Evolutionary conservation across 2,113 vertebrate species (phyloP).

Genomic region (Sigmodon hispidus): DNA sequence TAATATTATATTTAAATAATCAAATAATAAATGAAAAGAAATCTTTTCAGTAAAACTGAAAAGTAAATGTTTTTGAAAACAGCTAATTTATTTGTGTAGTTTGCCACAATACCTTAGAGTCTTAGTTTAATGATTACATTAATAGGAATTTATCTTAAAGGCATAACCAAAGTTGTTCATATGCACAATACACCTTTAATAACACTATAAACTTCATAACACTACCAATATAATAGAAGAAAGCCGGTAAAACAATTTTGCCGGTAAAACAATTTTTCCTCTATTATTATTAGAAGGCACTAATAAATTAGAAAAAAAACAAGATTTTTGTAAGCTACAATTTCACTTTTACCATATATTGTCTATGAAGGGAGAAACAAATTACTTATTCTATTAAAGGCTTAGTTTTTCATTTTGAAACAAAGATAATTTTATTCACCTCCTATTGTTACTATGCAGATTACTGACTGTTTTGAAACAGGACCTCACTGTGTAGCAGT

Average conservation of each 20-base stretch:
- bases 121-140: background rate
- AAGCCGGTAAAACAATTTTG: background rate
- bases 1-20: background rate
- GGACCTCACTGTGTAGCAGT: too few species aligned
- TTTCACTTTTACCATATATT: background rate
- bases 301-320: too few species aligned
- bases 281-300: background rate
- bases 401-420: conserved; percentile 18
- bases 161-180: background rate
- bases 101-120: background rate
- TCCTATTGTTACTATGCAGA: conserved; percentile 8
- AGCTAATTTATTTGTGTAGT: background rate
- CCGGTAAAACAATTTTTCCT: background rate
- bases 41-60: conserved; percentile 6
- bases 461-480: background rate
- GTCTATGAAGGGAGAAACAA: background rate
- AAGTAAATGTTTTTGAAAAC: background rate
- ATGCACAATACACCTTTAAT: background rate
- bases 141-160: conserved; percentile 10
- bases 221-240: background rate
- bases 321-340: conserved; percentile 4
- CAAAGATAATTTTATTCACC: background rate
- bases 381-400: background rate
- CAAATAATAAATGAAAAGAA: conserved; percentile 9
- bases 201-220: background rate